phyloP scores from a whole-genome alignment of 2,797 vertebrate genomes.

The Acrossocheilus fasciatus region DNA sequence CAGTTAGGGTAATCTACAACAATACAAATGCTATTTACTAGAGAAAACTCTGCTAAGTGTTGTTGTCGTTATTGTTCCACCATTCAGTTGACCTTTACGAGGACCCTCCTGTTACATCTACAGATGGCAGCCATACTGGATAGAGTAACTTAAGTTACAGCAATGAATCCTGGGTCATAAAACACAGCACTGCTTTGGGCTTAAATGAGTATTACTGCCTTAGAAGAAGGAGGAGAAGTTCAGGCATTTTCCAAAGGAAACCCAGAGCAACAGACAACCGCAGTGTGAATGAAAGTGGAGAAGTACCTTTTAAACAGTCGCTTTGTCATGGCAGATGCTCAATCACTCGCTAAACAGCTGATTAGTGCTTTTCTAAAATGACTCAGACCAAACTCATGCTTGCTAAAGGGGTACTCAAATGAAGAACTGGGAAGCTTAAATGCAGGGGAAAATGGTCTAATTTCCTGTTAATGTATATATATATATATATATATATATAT shows the following conservation, averaged over 20 bases:
- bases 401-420: background rate
- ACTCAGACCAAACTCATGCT: background rate
- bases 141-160: conserved; percentile 30
- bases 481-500: too few relatives aligned
- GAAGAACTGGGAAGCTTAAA: background rate
- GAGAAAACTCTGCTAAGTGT: background rate
- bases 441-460: background rate
- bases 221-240: conserved; percentile 56
- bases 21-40: background rate
- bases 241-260: conserved; percentile 63
- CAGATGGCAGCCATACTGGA: conserved; percentile 29
- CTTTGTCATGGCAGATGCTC: conserved; percentile 49
- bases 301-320: conserved; percentile 59
- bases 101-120: conserved; percentile 6
- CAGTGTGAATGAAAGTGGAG: conserved; percentile 50
- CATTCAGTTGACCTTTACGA: background rate
- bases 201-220: conserved; percentile 35
- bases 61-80: background rate
- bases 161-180: conserved; percentile 68
- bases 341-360: conserved; percentile 44
- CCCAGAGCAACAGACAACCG: conserved; percentile 71
- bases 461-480: background rate
- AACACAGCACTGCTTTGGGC: conserved; percentile 57
- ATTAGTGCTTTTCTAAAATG: conserved; percentile 27
- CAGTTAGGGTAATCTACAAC: conserved; percentile 15